These are phyloP conservation scores for Centropyge bicolor DNA, from an alignment of 2,797 vertebrate species.

Conservation along the genomic window DNA sequence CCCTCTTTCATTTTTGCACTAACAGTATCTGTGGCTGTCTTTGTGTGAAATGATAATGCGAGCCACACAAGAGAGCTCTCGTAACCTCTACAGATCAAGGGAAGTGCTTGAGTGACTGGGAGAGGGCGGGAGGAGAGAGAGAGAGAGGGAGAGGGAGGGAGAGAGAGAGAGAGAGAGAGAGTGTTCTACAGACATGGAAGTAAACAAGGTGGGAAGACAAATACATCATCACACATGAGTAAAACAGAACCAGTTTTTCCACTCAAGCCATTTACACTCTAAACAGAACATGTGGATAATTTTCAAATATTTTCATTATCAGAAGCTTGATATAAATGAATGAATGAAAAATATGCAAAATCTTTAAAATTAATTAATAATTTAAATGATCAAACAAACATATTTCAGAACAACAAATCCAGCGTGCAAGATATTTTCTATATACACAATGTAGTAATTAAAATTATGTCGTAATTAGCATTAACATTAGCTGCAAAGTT, in stretches of 20 bases:
- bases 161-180: conserved; percentile 28
- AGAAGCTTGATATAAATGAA: neutral
- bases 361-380: neutral
- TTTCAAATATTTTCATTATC: neutral
- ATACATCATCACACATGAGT: conserved; percentile 32
- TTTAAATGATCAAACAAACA: neutral
- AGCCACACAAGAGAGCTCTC: conserved; percentile 72
- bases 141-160: conserved; percentile 50
- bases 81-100: conserved; percentile 73
- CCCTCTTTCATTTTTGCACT: conserved; percentile 76
- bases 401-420: neutral
- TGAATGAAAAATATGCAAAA: neutral
- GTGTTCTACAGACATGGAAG: conserved; percentile 46
- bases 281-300: conserved; percentile 3
- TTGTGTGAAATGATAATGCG: conserved; percentile 79
- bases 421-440: neutral
- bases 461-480: neutral
- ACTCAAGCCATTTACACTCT: conserved; percentile 14
- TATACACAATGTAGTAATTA: neutral
- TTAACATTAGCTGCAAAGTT: neutral
- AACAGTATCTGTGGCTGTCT: conserved; percentile 77
- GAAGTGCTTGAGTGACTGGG: conserved; percentile 61
- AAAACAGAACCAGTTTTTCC: conserved; percentile 49
- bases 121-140: conserved; percentile 32
- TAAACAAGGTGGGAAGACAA: conserved; percentile 64